Percentiles rank a stretch among this genome's conserved stretches.
Evolutionary conservation across 2,888 invertebrate genomes (phyloP).

Genomic region (Yponomeuta plumbellus): DNA sequence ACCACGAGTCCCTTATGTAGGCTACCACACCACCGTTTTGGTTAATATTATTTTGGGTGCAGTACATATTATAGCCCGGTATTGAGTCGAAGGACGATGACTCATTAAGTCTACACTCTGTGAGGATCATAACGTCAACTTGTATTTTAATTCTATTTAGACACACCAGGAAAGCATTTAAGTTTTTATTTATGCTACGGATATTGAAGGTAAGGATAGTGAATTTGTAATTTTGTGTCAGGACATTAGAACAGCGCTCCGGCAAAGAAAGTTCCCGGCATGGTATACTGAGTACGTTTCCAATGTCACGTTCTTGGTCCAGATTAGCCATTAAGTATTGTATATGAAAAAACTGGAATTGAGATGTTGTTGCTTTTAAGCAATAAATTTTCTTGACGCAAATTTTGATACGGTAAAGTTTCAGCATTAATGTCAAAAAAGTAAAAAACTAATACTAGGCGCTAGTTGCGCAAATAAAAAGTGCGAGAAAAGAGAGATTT

Average conservation of each 20-base stretch:
- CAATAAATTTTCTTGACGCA: no score
- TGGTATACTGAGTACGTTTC: constrained; percentile 21
- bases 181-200: neutral
- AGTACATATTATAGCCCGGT: constrained; percentile 14
- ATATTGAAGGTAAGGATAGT: constrained; percentile 21
- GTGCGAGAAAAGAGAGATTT: no score
- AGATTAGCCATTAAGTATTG: neutral
- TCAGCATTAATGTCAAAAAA: no score
- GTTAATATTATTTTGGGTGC: constrained; percentile 19
- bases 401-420: no score
- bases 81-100: neutral
- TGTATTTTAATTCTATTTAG: neutral
- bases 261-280: constrained; percentile 11
- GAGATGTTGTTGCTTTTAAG: no score
- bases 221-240: neutral
- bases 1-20: constrained; percentile 19
- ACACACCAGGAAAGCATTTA: neutral
- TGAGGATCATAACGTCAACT: neutral
- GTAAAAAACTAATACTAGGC: no score
- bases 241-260: neutral
- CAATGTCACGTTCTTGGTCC: neutral
- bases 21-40: constrained; percentile 23
- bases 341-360: no score
- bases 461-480: no score
- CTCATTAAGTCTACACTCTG: constrained; percentile 22